Conservation (phyloP, 2,797 vertebrate species). For the Pelochelys cantorii region DNA sequence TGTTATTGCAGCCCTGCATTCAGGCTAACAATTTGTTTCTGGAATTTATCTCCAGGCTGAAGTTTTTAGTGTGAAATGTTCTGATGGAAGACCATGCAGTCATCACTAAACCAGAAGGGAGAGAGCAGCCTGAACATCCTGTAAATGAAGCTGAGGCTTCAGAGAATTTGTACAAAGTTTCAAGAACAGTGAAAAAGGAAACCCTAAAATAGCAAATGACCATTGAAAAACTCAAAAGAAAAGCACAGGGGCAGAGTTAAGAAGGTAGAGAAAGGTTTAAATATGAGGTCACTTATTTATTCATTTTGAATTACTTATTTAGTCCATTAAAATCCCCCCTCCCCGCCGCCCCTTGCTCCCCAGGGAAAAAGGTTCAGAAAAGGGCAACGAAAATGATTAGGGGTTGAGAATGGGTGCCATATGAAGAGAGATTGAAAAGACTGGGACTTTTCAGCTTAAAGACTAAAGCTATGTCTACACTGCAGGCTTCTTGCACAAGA, state of each 20-base stretch:
- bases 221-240: not conserved
- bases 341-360: no score
- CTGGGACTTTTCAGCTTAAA: no score
- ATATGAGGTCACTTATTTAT: not conserved
- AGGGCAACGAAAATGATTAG: no score
- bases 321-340: accelerated
- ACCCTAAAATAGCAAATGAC: not conserved
- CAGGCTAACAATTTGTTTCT: slow-evolving; percentile 47
- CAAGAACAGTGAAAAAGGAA: not conserved
- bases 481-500: no score
- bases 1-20: slow-evolving; percentile 1
- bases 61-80: slow-evolving; percentile 62
- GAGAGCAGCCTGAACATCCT: not conserved
- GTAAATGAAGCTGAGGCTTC: slow-evolving; percentile 1
- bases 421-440: no score
- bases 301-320: not conserved
- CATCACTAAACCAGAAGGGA: slow-evolving; percentile 18
- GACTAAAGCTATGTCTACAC: no score
- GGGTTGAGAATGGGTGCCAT: no score
- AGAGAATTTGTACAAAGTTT: not conserved
- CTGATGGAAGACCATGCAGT: slow-evolving; percentile 52
- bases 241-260: not conserved
- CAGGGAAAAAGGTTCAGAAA: no score
- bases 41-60: slow-evolving; percentile 50
- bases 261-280: not conserved